A percentile compares a stretch with the other conserved stretches of the same genome.
Conservation (phyloP, 2,797 vertebrate species). For the Borostomias antarcticus region DNA sequence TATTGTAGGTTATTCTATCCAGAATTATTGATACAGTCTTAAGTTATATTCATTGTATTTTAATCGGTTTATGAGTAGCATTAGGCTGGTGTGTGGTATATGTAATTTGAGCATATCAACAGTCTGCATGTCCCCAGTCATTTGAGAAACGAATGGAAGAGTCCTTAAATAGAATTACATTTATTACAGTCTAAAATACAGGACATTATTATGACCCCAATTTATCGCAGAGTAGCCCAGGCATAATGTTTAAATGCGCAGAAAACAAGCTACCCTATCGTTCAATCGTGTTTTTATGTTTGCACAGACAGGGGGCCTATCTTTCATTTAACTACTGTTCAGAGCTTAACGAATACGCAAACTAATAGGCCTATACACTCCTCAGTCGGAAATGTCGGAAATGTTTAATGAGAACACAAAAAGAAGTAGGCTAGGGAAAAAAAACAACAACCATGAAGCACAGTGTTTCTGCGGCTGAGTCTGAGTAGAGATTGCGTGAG, state of each 20-base stretch:
- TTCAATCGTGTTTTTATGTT: neutral
- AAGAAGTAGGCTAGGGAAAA: constrained; percentile 12
- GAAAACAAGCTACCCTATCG: neutral
- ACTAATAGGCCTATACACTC: constrained; percentile 24
- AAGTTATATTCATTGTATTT: neutral
- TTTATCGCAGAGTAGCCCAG: neutral
- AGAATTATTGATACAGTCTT: neutral
- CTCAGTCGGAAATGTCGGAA: constrained; percentile 15
- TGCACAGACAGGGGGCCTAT: neutral
- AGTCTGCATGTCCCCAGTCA: neutral
- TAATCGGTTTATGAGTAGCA: neutral
- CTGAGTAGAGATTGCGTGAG: constrained; percentile 76
- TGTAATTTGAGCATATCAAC: neutral
- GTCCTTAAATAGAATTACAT: neutral
- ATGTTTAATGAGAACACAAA: constrained; percentile 33
- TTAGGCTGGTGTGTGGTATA: neutral
- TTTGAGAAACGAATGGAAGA: neutral
- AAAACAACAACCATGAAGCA: constrained; percentile 38
- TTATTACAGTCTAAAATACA: neutral
- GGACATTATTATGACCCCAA: neutral
- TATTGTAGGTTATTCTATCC: too few relatives aligned
- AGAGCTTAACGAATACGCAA: constrained; percentile 19
- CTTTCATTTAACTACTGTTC: neutral
- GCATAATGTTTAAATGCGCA: neutral
- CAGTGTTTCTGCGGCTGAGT: constrained; percentile 41